Evolutionary conservation across 30 jellyfish, hydroid and myxozoan species (phyloP), one percentile per base, ranked within the genome.

Genomic region (Nemopilema nomurai): DNA sequence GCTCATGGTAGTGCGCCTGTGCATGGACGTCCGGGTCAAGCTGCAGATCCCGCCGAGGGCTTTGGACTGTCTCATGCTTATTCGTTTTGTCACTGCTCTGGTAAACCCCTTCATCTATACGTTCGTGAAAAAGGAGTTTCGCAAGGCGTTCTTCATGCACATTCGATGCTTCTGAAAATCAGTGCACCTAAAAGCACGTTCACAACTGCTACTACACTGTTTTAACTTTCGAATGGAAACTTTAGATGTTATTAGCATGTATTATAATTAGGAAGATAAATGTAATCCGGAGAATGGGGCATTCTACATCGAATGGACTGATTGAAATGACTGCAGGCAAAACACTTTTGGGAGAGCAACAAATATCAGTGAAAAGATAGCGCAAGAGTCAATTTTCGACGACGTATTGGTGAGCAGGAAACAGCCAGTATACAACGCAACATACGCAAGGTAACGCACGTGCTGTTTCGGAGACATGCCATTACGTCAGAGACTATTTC

Each of bases 21-120:
- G 82, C 69, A 31, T 84, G 69, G 93, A 84, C 65, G 69, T 84
- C 70, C 62, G 64, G 28, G 62, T 74, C 1, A 64, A 74, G 76
- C 29, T 84, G 51, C 67, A 0, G n/a, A 84, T 84, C 53, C n/a
- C 80, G 0, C 65, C 82, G 18, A 26, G 66, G 50, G 72, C 79
- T 16, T 53, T 84, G 1, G 52, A 84, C 50, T 67, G 73, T 49
- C 24, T 84, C 63, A 84, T 84, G 93, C 41, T 84, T 21, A 41
- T 84, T 0, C 80, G 93, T 21, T 84, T 84, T 81, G 32, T 84
- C 49, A 84, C 93, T 1, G 93, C 93, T 1, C 68, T 73, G 17
- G 79, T 84, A 83, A 84, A 84, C 67, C 93, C 93, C 4, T 84
- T 84, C 69, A 84, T 84, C 69, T 84, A 84, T 77, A 72, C 93